Conservation (phyloP, 2,888 invertebrate genomes). For the Chloroclysta siterata region DNA sequence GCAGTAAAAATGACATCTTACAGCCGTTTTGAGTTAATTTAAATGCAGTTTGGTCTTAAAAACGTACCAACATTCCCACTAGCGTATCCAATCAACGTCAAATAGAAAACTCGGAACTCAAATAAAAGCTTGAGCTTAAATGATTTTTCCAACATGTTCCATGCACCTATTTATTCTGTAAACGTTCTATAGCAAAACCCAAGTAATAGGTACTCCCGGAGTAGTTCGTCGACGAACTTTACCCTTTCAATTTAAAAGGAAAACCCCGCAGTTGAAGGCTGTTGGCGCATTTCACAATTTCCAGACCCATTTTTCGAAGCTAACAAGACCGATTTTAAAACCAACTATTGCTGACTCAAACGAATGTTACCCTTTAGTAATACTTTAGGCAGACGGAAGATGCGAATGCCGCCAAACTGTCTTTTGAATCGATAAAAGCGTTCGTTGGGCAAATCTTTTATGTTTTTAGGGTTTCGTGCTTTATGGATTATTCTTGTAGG, state of each 20-base stretch:
- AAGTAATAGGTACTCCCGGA: constrained; percentile 2
- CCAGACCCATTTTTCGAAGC: constrained; percentile 21
- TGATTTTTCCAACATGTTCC: constrained; percentile 11
- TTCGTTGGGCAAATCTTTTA: not conserved
- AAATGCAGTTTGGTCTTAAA: constrained; percentile 4
- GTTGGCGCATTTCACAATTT: constrained; percentile 18
- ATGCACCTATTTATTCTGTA: constrained; percentile 12
- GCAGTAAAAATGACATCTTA: not conserved
- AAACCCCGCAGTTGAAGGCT: constrained; percentile 21
- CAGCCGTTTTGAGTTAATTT: not conserved
- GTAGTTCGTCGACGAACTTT: constrained; percentile 24
- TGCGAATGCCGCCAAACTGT: not conserved
- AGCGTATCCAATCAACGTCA: constrained; percentile 8
- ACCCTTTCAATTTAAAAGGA: constrained; percentile 30
- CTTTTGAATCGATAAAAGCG: not conserved
- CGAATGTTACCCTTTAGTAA: constrained; percentile 4
- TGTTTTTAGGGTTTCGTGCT: not conserved
- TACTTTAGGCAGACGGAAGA: not conserved
- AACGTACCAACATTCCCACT: not conserved
- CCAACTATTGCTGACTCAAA: constrained; percentile 5
- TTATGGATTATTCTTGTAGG: too few species aligned
- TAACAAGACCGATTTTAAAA: constrained; percentile 21
- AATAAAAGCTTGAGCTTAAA: constrained; percentile 11
- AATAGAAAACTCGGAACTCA: constrained; percentile 1
- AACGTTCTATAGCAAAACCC: constrained; percentile 15